Conservation (phyloP, 2,797 vertebrate species). For the Sphenopsis melanotis region DNA sequence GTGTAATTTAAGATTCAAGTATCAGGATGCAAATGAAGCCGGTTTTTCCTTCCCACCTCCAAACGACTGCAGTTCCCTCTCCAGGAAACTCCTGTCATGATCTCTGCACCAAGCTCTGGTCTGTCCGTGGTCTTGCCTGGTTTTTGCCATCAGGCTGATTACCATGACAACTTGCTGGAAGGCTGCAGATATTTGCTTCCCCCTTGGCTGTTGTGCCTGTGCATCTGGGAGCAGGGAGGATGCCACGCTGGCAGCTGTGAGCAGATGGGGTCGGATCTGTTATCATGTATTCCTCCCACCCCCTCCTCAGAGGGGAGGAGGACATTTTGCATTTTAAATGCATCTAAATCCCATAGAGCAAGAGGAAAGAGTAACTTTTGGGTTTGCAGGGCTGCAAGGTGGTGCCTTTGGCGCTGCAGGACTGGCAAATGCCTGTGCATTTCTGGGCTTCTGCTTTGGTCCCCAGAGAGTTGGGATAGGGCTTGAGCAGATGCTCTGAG, state of each 20-base stretch:
- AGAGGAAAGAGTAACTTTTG: neutral
- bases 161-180: neutral
- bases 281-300: neutral
- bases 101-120: neutral
- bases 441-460: neutral
- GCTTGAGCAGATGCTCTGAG: rapidly evolving
- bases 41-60: neutral
- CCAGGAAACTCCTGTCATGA: neutral
- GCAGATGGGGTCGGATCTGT: conserved; percentile 27
- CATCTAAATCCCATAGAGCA: neutral
- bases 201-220: neutral
- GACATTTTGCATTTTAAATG: conserved; percentile 2
- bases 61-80: rapidly evolving
- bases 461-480: neutral
- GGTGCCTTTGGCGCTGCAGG: neutral
- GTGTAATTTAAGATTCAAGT: neutral
- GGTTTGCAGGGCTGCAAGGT: neutral
- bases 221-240: rapidly evolving
- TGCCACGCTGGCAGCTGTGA: conserved; percentile 25
- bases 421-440: neutral
- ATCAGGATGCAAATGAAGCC: neutral
- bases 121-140: rapidly evolving
- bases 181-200: neutral
- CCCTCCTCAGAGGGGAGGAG: neutral
- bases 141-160: neutral